These are phyloP conservation scores for Cydia amplana DNA, from an alignment of 1,140 invertebrate species.

Conservation along the genomic window DNA sequence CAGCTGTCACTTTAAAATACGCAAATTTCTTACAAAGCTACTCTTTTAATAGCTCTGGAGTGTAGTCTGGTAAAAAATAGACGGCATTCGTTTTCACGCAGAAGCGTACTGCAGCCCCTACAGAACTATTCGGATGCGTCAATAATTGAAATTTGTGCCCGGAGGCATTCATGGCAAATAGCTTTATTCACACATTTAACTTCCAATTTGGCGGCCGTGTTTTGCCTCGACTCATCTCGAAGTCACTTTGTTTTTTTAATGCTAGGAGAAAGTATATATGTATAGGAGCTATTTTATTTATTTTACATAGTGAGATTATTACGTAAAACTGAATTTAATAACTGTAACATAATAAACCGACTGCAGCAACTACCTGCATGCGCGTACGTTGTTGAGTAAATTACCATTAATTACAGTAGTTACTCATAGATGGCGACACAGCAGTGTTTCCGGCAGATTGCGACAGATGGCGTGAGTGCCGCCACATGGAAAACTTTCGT, in stretches of 20 bases:
- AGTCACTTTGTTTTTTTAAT: not conserved
- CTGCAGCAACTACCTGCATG: not conserved
- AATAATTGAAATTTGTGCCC: slow-evolving; percentile 80
- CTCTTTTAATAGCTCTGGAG: too few relatives aligned
- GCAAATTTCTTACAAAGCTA: too few relatives aligned
- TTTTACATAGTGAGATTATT: too few relatives aligned
- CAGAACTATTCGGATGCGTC: slow-evolving; percentile 76
- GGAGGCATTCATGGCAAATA: slow-evolving; percentile 79
- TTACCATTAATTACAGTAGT: slow-evolving; percentile 19
- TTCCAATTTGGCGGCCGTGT: slow-evolving; percentile 68
- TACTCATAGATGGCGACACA: slow-evolving; percentile 28
- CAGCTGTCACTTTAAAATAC: too few relatives aligned
- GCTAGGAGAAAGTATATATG: too few relatives aligned
- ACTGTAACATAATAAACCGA: not conserved
- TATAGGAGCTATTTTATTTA: too few relatives aligned
- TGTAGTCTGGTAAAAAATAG: not conserved
- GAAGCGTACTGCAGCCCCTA: slow-evolving; percentile 60
- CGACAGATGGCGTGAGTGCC: slow-evolving; percentile 57
- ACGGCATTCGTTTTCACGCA: slow-evolving; percentile 35
- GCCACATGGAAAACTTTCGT: slow-evolving; percentile 51
- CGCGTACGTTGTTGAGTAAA: slow-evolving; percentile 8
- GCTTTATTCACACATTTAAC: slow-evolving; percentile 77
- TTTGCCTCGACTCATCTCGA: slow-evolving; percentile 8
- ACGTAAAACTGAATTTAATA: not conserved
- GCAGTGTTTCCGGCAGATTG: slow-evolving; percentile 36